A percentile compares a stretch with the other conserved stretches of the same genome.
These are phyloP conservation scores for Oreochromis aureus DNA, from an alignment of 2,113 vertebrate species.

Conservation along the genomic window DNA sequence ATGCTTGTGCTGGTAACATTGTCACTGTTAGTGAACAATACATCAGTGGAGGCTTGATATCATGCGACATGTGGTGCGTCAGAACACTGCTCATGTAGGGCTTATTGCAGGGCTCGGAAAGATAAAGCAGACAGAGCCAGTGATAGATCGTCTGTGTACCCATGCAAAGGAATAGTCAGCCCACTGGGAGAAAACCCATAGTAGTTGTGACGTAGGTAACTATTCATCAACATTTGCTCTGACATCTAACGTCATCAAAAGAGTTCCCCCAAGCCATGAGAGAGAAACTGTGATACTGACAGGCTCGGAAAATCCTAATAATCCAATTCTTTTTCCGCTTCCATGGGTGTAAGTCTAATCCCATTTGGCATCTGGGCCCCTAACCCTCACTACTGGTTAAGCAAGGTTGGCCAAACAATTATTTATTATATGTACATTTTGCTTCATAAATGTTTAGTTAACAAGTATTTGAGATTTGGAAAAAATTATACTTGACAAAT, in stretches of 20 bases:
- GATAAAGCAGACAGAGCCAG: background rate
- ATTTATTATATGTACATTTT: background rate
- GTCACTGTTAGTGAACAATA: background rate
- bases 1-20: slow-evolving; percentile 2
- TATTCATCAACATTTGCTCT: background rate
- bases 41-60: slow-evolving; percentile 15
- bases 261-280: background rate
- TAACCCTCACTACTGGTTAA: background rate
- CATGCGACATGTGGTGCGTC: slow-evolving; percentile 42
- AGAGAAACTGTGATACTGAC: background rate
- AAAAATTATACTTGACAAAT: background rate
- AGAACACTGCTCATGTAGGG: slow-evolving; percentile 6
- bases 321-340: background rate
- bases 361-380: background rate
- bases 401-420: background rate
- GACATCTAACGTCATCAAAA: slow-evolving; percentile 16
- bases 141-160: slow-evolving; percentile 4
- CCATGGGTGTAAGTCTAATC: background rate
- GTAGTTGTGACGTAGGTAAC: slow-evolving; percentile 9
- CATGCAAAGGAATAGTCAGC: background rate
- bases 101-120: background rate
- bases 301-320: background rate
- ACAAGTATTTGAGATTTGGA: background rate
- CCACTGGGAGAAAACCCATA: background rate
- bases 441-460: background rate